phyloP scores from a whole-genome alignment of 2,797 vertebrate species.

The Dicrostonyx torquatus region DNA sequence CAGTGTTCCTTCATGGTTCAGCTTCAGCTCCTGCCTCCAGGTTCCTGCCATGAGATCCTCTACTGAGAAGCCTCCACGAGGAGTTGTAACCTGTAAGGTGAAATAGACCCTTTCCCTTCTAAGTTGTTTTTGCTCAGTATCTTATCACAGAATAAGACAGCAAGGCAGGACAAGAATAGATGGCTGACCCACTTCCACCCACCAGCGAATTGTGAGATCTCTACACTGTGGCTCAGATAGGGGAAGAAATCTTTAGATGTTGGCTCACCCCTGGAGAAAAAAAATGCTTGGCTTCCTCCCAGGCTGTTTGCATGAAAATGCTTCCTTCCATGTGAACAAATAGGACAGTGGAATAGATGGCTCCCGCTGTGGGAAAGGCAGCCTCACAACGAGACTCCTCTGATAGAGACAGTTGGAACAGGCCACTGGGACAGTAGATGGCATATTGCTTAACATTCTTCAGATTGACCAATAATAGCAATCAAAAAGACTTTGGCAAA shows the following conservation, averaged over 20 bases:
- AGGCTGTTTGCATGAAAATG: neutral
- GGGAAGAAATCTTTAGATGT: constrained; percentile 5
- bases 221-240: neutral
- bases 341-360: constrained; percentile 39
- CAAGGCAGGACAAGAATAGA: neutral
- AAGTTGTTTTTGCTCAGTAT: neutral
- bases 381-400: neutral
- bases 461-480: neutral
- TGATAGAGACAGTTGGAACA: neutral
- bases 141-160: neutral
- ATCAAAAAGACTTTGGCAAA: neutral
- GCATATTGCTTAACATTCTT: constrained; percentile 34
- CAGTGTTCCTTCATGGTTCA: neutral
- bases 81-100: neutral
- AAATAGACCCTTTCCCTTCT: neutral
- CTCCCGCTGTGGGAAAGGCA: constrained; percentile 33
- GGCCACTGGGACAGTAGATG: constrained; percentile 1
- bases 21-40: neutral
- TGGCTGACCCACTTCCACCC: neutral
- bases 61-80: neutral
- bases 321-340: constrained; percentile 59
- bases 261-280: neutral
- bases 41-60: neutral
- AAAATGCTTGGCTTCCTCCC: constrained; percentile 38
- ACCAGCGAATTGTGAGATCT: neutral